Evolutionary conservation across 2,113 vertebrate species (phyloP), one percentile per base, ranked within the genome.

Genomic region (Callipepla squamata): DNA sequence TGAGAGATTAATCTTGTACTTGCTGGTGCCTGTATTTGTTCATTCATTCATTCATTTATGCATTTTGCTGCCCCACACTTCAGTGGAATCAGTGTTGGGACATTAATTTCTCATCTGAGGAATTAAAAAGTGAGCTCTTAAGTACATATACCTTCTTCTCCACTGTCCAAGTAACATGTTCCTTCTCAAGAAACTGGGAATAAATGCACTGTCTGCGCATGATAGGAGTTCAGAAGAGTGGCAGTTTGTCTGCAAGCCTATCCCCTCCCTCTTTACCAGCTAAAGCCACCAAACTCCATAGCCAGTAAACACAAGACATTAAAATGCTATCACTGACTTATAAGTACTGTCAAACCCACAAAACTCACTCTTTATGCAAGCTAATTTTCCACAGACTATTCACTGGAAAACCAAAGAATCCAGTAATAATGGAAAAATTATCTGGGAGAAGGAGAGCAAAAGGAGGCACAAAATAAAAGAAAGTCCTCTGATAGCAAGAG

Each of bases 381-480:
- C 50, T 92, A 23, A 79, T 91, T 89, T 96, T 89, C 66, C 58
- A 87, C 70, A 87, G 67, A 50, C 7, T 69, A 53, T 30, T 53
- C 13, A 14, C 16, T 53, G 58, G 30, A 87, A 91, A 93, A 95
- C 85, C 67, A 93, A 95, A 85, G 36, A 76, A 66, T 36, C 25
- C 81, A 74, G 23, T 59, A 93, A 82, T 73, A 89, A 91, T 38
- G 47, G 45, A 47, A 93, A 92, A 92, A 80, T 89, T 74, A 70
- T 76, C 50, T 69, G 72, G 75, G 68, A 94, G 22, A 89, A 87
- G 21, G 8, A 18, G 8, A 80, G 59, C 38, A 93, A 94, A 79
- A 9, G n/a, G 32, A 89, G 25, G 6, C 13, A 87, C 15, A 70
- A 80, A 82, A 86, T 65, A 61, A 85, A 74, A 70, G 51, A 82